Evolutionary conservation across 2,797 vertebrate genomes (phyloP).

Genomic region (Leuciscus waleckii): DNA sequence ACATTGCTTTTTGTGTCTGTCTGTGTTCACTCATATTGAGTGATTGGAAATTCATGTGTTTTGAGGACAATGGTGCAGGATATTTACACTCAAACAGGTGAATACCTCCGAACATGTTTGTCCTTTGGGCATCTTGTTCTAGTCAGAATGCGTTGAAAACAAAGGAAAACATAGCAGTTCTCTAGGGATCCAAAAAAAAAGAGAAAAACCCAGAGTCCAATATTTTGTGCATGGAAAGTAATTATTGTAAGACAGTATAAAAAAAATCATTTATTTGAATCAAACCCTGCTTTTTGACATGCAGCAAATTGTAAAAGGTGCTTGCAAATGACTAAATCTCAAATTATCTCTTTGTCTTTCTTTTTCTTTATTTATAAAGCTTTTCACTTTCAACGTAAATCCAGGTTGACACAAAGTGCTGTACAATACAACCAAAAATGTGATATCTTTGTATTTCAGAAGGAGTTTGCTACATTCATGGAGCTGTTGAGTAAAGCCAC

Average conservation of each 20-base stretch:
- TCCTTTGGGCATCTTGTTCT: neutral
- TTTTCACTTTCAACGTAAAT: neutral
- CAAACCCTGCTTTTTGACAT: neutral
- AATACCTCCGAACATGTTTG: neutral
- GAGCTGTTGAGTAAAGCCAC: constrained; percentile 46
- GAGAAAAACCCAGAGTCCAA: neutral
- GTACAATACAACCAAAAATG: neutral
- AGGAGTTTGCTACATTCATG: constrained; percentile 47
- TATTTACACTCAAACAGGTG: neutral
- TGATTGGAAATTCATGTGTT: neutral
- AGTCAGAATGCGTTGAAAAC: neutral
- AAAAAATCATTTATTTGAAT: neutral
- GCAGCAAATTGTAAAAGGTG: neutral
- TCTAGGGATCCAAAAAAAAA: neutral
- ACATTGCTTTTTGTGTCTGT: neutral
- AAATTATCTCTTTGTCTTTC: neutral
- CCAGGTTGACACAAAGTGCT: neutral
- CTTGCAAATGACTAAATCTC: neutral
- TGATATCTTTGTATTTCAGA: constrained; percentile 22
- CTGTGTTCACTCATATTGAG: neutral
- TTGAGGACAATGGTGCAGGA: neutral
- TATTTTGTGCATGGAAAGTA: neutral
- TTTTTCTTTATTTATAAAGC: neutral
- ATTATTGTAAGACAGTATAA: neutral
- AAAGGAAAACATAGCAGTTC: neutral